Conservation (phyloP, 1,140 invertebrate genomes). For the Eueides isabella region DNA sequence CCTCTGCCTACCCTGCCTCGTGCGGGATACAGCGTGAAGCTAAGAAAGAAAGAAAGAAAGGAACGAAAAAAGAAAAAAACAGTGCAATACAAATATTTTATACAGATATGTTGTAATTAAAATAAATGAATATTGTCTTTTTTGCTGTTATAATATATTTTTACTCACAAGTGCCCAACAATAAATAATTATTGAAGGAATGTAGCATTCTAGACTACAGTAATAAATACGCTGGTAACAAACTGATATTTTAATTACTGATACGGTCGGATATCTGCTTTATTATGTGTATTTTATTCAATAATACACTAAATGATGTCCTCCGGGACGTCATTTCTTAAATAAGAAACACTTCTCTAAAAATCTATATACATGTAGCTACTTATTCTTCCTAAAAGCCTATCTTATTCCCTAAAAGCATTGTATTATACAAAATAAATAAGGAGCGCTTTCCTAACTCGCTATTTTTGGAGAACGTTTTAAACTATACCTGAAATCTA, state of each 20-base stretch:
- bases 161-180: no score
- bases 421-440: conserved; percentile 9
- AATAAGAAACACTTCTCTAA: background rate
- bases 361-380: background rate
- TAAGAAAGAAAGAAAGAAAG: no score
- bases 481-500: background rate
- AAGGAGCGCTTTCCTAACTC: background rate
- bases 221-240: no score
- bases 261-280: background rate
- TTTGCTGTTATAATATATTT: no score
- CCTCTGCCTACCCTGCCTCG: no score
- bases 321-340: background rate
- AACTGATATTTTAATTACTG: background rate
- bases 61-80: no score
- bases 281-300: background rate
- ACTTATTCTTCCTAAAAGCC: conserved; percentile 10
- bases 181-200: no score
- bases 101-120: no score
- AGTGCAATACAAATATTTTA: no score
- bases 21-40: no score
- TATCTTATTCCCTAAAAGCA: conserved; percentile 9
- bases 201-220: no score
- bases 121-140: no score
- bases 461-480: background rate
- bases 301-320: background rate